Conservation (phyloP, 2,797 vertebrate species). For the Acipenser ruthenus region DNA sequence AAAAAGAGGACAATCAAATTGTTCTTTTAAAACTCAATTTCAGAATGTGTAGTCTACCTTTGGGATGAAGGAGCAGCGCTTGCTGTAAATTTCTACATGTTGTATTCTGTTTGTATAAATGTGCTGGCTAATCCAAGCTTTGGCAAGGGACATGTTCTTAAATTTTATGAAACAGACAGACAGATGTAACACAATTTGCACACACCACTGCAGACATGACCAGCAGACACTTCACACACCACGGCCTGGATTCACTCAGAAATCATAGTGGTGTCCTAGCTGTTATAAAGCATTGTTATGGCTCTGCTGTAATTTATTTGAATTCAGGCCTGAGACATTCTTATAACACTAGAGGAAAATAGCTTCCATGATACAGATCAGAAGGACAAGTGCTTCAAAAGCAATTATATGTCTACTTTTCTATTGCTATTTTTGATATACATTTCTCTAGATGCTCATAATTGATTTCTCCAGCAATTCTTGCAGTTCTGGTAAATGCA, state of each 20-base stretch:
- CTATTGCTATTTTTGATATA: background rate
- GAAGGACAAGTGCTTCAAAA: background rate
- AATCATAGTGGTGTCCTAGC: too few species aligned
- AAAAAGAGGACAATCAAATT: too few species aligned
- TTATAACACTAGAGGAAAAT: conserved; percentile 36
- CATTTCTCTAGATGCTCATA: background rate
- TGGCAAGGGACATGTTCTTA: conserved; percentile 47
- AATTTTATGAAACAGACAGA: conserved; percentile 28
- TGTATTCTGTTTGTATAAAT: background rate
- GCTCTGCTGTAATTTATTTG: too few species aligned
- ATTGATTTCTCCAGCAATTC: background rate
- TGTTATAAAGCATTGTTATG: too few species aligned
- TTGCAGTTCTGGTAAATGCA: background rate
- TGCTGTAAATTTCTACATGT: too few species aligned
- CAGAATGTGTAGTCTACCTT: too few species aligned
- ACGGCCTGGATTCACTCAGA: background rate
- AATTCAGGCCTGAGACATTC: conserved; percentile 27
- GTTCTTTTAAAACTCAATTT: too few species aligned
- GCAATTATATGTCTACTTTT: conserved; percentile 11
- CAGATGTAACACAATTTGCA: conserved; percentile 27
- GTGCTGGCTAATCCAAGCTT: conserved; percentile 29
- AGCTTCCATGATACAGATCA: conserved; percentile 40
- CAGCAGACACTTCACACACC: conserved; percentile 57
- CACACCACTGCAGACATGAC: conserved; percentile 58
- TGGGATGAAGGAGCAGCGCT: too few species aligned